These are phyloP conservation scores for Morone saxatilis DNA, from an alignment of 2,113 vertebrate species.

Conservation along the genomic window DNA sequence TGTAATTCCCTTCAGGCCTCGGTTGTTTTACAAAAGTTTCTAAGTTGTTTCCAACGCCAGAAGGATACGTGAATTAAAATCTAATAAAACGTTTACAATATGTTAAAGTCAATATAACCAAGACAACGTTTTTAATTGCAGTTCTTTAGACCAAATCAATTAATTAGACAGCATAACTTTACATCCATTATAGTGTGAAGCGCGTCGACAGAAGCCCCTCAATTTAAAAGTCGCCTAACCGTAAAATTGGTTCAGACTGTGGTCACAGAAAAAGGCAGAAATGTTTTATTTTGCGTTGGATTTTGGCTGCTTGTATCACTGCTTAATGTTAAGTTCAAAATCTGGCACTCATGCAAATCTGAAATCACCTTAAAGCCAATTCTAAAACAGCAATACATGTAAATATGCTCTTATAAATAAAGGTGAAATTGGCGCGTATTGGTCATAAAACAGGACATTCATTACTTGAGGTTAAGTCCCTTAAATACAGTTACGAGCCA, in stretches of 20 bases:
- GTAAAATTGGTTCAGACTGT: background rate
- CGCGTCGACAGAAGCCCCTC: background rate
- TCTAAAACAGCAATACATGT: background rate
- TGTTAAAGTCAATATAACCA: background rate
- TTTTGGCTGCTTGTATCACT: background rate
- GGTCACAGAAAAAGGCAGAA: background rate
- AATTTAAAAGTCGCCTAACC: background rate
- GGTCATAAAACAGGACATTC: background rate
- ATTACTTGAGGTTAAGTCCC: background rate
- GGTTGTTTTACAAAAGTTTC: slow-evolving; percentile 1
- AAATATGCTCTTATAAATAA: background rate
- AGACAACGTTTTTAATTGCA: background rate
- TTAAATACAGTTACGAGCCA: background rate
- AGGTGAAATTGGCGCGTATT: background rate
- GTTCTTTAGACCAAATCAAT: background rate
- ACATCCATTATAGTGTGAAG: background rate
- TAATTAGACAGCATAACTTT: background rate
- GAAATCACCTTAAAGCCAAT: slow-evolving; percentile 6
- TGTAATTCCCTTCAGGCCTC: slow-evolving; percentile 30
- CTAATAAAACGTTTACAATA: background rate
- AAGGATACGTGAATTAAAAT: background rate
- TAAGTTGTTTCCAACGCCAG: background rate
- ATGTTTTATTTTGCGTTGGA: background rate
- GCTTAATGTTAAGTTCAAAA: slow-evolving; percentile 8
- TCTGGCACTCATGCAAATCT: background rate